Conservation (phyloP, 2,113 vertebrate genomes). For the Rutilus rutilus region DNA sequence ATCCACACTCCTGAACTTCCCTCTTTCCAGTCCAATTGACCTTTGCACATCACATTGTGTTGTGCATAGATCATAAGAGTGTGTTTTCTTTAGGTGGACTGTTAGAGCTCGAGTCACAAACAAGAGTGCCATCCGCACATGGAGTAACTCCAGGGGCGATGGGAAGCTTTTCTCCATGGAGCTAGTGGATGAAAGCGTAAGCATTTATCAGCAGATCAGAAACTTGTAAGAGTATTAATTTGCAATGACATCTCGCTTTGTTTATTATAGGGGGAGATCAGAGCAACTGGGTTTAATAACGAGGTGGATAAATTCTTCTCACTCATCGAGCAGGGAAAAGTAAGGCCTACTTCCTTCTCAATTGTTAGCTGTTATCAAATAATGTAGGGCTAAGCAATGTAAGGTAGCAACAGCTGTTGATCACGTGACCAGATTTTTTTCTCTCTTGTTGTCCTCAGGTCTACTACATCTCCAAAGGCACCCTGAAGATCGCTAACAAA, state of each 20-base stretch:
- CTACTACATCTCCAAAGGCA: constrained; percentile 93
- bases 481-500: constrained; percentile 96
- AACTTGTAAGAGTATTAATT: neutral
- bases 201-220: constrained; percentile 47
- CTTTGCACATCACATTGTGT: neutral
- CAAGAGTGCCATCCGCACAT: constrained; percentile 90
- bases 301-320: constrained; percentile 94
- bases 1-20: neutral
- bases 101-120: constrained; percentile 94
- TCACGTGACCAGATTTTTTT: neutral
- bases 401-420: neutral
- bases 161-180: constrained; percentile 97
- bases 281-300: constrained; percentile 94
- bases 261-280: constrained; percentile 88
- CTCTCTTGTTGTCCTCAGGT: constrained; percentile 78
- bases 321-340: constrained; percentile 93
- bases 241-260: neutral
- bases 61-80: neutral
- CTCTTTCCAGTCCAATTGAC: neutral
- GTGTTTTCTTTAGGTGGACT: constrained; percentile 84
- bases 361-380: neutral
- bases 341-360: constrained; percentile 62
- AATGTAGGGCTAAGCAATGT: neutral
- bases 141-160: constrained; percentile 97
- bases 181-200: constrained; percentile 94